Evolutionary conservation across 2,797 vertebrate species (phyloP).

Genomic region (Ctenopoma kingsleyae): DNA sequence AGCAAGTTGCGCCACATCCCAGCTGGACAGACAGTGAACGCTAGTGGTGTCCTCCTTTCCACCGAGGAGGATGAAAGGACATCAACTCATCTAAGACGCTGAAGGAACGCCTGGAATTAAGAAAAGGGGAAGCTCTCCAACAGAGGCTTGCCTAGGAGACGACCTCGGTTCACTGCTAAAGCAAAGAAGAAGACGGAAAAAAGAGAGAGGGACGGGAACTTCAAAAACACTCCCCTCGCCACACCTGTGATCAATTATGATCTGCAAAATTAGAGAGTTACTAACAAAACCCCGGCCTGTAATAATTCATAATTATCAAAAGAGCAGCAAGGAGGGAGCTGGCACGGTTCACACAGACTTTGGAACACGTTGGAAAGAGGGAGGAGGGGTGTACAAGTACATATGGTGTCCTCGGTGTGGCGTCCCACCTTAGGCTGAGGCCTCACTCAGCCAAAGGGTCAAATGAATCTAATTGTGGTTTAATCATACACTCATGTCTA

Average conservation of each 20-base stretch:
- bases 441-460: constrained; percentile 49
- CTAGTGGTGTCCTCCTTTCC: constrained; percentile 80
- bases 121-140: constrained; percentile 80
- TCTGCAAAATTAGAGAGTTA: constrained; percentile 80
- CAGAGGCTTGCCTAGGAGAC: constrained; percentile 76
- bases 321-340: constrained; percentile 63
- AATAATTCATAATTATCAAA: constrained; percentile 84
- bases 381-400: constrained; percentile 25
- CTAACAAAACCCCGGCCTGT: constrained; percentile 76
- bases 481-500: constrained; percentile 59
- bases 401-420: constrained; percentile 49
- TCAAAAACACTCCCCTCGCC: constrained; percentile 69
- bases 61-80: constrained; percentile 82
- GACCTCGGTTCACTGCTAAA: constrained; percentile 77
- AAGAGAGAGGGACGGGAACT: constrained; percentile 48
- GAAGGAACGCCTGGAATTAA: constrained; percentile 81
- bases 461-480: constrained; percentile 62
- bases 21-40: constrained; percentile 81
- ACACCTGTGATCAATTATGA: constrained; percentile 85
- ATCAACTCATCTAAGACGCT: constrained; percentile 74
- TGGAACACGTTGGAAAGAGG: constrained; percentile 30
- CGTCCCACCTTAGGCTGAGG: constrained; percentile 51
- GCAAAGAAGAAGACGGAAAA: constrained; percentile 57
- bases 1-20: constrained; percentile 81
- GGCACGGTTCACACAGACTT: constrained; percentile 62